Evolutionary conservation across 2,888 invertebrate genomes (phyloP), one percentile per base, ranked within the genome.

Genomic region (Meandrusa payeni): DNA sequence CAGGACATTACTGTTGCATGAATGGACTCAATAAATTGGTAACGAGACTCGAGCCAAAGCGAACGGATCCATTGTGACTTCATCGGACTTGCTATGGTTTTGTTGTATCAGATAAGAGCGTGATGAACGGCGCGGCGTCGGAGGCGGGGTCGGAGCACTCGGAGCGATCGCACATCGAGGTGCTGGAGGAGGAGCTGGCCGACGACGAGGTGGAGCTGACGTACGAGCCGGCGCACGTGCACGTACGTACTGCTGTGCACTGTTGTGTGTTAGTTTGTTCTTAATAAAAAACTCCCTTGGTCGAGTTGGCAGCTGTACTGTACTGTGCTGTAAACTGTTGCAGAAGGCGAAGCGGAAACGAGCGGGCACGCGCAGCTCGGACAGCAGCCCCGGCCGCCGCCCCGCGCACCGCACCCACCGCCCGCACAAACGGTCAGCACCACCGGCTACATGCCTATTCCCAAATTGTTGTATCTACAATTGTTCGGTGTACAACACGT

Each of bases 121-220:
- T 33, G 20, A 27, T 46, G 2, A 50, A 50, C 28, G 9, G 57
- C 32, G 31, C 39, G 5, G 15, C 2, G 36, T 19, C 11, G 22
- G 41, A 10, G 2, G 29, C 31, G 9, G 54, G 26, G 38, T 33
- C 9, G 49, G 50, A 34, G 51, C 15, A 3, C 31, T 48, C 59
- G 2, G 59, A 52, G 20, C 26, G 55, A 57, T 57, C 64, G 38
- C 44, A 64, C 51, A 61, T 72, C 20, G 61, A 64, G 41, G 76
- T 70, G 13, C 43, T 71, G 24, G 74, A 72, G 48, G 72, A 72
- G 54, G 76, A 73, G 29, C 51, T 76, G 48, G 55, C 51, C 6
- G 71, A 69, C n/a, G 74, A 73, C 39, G 76, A 71, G 41, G 65
- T 72, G 7, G 70, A 73, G 46, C 64, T 76, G 28, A 64, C 68